phyloP scores from a whole-genome alignment of 2,113 vertebrate species.

The Leucoraja erinaceus region DNA sequence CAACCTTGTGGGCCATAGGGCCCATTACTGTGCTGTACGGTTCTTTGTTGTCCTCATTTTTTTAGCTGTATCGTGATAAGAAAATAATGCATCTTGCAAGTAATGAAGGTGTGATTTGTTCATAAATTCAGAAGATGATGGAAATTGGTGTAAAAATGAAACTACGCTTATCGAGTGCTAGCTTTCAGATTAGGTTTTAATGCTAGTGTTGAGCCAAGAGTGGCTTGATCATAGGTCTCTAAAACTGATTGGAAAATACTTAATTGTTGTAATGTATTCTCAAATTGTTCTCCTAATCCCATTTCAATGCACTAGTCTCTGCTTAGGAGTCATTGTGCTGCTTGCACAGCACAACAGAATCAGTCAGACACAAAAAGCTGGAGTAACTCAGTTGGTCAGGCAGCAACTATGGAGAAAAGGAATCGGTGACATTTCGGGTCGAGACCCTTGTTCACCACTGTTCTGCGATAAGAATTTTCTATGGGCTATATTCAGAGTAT shows the following conservation, averaged over 20 bases:
- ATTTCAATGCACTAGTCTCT: too few species aligned
- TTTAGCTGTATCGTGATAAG: not conserved
- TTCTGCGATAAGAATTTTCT: not conserved
- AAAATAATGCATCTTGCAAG: not conserved
- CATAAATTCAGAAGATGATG: not conserved
- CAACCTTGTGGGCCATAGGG: too few species aligned
- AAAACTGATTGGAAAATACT: not conserved
- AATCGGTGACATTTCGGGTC: too few species aligned
- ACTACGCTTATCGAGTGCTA: not conserved
- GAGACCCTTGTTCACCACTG: not conserved
- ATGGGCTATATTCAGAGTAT: not conserved
- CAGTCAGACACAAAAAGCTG: not conserved
- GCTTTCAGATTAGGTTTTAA: not conserved
- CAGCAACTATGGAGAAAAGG: too few species aligned
- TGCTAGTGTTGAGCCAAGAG: not conserved
- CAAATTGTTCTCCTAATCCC: not conserved
- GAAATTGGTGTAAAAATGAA: not conserved
- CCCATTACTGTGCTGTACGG: too few species aligned
- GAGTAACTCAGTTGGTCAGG: too few species aligned
- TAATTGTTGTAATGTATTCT: not conserved
- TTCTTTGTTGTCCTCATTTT: too few species aligned
- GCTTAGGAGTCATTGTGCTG: not conserved
- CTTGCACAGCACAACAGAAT: not conserved
- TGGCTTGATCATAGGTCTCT: not conserved
- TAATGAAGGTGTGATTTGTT: not conserved